Base-by-base conservation (phyloP, 2,888 invertebrate species). In the Clepsis dumicolana region DNA sequence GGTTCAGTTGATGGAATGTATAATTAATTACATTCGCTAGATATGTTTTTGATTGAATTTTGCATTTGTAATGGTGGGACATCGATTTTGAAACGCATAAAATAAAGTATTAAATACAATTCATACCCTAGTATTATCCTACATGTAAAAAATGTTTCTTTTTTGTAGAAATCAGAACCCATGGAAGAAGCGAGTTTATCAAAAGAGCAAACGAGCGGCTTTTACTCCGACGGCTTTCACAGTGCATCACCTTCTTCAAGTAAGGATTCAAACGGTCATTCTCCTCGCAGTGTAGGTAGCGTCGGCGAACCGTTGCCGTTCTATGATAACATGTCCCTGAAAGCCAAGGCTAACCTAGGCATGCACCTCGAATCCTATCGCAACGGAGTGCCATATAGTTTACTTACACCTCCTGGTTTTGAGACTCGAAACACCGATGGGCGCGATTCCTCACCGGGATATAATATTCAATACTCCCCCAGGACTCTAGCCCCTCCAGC, bases 341-440 rank as follows among this genome's bases (percentile, higher is more conserved):
- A 91, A 77, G 92, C 92, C 2, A 92, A 91, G 77, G 88, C 92
- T 0, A 92, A 93, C 71, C 82, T 92, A 1, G 91, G 91, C 59
- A 85, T 89, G 85, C 93, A 92, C 65, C 74, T 93, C 29, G 90
- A 92, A 7, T 80, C 88, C 0, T 91, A 85, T 74, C 90, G 90
- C 64, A 89, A 91, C 70, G 87, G 91, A 10, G 75, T 94, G 52
- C 94, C 94, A 0, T 95, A 95, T 77, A 95, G 92, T 77, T 92
- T 95, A 0, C 88, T 95, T 41, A 95, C 95, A 5, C 95, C 95
- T 0, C 95, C 95, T 0, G 94, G 94, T 7, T 93, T 94, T 50
- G 94, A 94, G 41, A 77, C 83, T 0, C 84, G 90, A 27, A 74
- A 79, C 44, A 83, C 79, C 41, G 89, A 90, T 10, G 87, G 84